These are phyloP conservation scores for Gerris lacustris DNA, from an alignment of 2,888 invertebrate species.

Conservation along the genomic window DNA sequence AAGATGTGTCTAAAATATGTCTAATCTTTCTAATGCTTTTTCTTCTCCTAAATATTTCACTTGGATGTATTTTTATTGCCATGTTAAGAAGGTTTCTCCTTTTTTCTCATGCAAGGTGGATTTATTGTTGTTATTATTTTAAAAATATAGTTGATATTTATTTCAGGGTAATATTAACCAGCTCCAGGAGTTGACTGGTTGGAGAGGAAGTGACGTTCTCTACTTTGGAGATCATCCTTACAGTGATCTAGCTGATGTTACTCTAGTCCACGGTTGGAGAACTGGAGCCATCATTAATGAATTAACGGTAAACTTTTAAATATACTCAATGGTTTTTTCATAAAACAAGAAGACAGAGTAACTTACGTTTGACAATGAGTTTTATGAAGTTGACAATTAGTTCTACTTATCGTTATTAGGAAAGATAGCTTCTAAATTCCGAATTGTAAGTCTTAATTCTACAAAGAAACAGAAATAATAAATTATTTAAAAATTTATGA, in stretches of 20 bases:
- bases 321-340: too few relatives aligned
- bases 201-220: constrained; percentile 81
- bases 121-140: background rate
- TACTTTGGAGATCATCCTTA: constrained; percentile 99
- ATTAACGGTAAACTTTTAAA: constrained; percentile 52
- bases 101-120: background rate
- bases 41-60: too few relatives aligned
- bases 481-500: too few relatives aligned
- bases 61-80: background rate
- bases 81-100: background rate
- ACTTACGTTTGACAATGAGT: too few relatives aligned
- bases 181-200: constrained; percentile 81
- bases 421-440: too few relatives aligned
- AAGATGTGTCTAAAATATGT: too few relatives aligned
- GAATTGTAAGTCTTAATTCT: too few relatives aligned
- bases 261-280: constrained; percentile 90
- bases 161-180: constrained; percentile 81
- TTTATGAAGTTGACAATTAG: too few relatives aligned
- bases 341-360: too few relatives aligned
- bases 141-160: background rate
- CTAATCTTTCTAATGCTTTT: too few relatives aligned
- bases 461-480: too few relatives aligned
- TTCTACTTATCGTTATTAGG: too few relatives aligned
- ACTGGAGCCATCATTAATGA: constrained; percentile 96
- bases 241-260: constrained; percentile 91